A percentile compares a stretch with the other conserved stretches of the same genome.
These are phyloP conservation scores for Gobio gobio DNA, from an alignment of 2,113 vertebrate genomes.

Conservation along the genomic window DNA sequence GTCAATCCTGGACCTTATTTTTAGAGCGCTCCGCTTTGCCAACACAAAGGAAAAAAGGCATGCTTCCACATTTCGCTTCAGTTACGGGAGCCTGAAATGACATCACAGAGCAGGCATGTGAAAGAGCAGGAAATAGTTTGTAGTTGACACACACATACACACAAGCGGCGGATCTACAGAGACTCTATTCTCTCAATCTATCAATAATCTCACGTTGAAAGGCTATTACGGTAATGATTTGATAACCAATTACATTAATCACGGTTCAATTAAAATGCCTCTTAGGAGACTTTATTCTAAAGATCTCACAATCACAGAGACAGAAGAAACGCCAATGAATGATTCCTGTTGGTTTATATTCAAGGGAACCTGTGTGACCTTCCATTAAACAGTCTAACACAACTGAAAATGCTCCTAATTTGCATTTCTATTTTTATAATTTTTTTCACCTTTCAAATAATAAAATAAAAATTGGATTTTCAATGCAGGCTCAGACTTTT, in stretches of 20 bases:
- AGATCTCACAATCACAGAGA: not conserved
- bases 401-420: not conserved
- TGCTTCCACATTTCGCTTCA: conserved; percentile 13
- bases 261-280: not conserved
- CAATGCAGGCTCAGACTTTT: not conserved
- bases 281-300: not conserved
- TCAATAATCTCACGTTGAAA: not conserved
- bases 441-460: not conserved
- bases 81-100: conserved; percentile 48
- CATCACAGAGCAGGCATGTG: conserved; percentile 55
- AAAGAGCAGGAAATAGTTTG: conserved; percentile 50
- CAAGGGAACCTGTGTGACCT: not conserved
- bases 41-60: conserved; percentile 39
- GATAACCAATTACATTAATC: not conserved
- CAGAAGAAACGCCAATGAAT: not conserved
- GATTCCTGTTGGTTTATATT: not conserved
- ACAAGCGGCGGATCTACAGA: not conserved
- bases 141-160: not conserved
- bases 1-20: conserved; percentile 45
- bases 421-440: too few relatives aligned
- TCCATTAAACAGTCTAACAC: not conserved
- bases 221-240: not conserved
- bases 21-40: conserved; percentile 22
- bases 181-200: not conserved
- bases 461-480: not conserved